phyloP scores from a whole-genome alignment of 2,888 invertebrate genomes.

The Dolichopus griseipennis region DNA sequence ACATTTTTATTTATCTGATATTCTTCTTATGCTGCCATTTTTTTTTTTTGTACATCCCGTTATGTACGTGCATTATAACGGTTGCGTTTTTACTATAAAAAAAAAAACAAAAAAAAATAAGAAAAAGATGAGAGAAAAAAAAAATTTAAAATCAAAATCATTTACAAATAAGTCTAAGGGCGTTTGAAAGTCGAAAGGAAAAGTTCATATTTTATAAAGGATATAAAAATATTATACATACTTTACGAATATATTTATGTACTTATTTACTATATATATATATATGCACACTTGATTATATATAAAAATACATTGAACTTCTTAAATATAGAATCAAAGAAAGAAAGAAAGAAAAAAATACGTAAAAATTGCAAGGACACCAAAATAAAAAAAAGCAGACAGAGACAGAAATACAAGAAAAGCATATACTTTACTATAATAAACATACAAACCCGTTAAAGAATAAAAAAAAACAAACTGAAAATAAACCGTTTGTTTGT shows the following conservation, averaged over 20 bases:
- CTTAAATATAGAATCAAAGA: not conserved
- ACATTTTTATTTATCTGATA: not conserved
- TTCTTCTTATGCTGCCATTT: not conserved
- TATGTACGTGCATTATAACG: too few species aligned
- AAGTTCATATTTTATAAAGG: not conserved
- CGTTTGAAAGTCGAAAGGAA: not conserved
- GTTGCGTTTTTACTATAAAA: not conserved
- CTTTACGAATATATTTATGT: too few species aligned
- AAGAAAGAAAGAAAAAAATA: too few species aligned
- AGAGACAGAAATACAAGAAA: not conserved
- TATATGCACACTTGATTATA: not conserved
- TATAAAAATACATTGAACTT: not conserved
- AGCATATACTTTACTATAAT: not conserved
- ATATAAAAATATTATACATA: not conserved
- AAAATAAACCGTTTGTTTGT: too few species aligned
- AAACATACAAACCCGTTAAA: too few species aligned
- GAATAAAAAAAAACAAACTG: too few species aligned
- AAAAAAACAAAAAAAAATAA: not conserved
- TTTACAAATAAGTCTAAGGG: not conserved
- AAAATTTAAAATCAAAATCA: not conserved
- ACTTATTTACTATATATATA: too few species aligned
- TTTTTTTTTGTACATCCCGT: not conserved
- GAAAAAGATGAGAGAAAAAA: too few species aligned
- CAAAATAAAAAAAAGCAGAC: not conserved
- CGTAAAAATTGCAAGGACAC: not conserved